A percentile compares a stretch with the other conserved stretches of the same genome.
Conservation (phyloP, 2,113 vertebrate species). For the Holacanthus passer region DNA sequence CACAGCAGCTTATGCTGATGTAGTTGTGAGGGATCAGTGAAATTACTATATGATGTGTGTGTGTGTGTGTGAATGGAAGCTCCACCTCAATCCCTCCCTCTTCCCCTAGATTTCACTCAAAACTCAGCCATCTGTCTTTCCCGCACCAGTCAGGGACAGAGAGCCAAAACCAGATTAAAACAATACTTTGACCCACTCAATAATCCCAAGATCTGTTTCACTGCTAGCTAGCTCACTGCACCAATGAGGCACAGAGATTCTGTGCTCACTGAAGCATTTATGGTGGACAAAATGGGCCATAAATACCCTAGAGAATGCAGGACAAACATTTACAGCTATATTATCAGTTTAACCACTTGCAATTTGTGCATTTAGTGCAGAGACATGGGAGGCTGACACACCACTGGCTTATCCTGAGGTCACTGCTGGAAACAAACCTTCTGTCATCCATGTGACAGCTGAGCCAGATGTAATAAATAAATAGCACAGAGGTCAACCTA, state of each 20-base stretch:
- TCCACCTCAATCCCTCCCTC: not conserved
- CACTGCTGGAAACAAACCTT: conserved; percentile 25
- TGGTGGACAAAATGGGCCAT: not conserved
- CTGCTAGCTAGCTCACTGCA: not conserved
- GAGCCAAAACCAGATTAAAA: conserved; percentile 69
- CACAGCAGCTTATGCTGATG: not conserved
- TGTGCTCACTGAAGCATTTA: conserved; percentile 2
- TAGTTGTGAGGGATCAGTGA: conserved; percentile 8
- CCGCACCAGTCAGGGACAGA: conserved; percentile 28
- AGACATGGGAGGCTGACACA: not conserved
- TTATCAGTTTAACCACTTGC: conserved; percentile 10
- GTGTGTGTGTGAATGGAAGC: not conserved
- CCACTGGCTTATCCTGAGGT: conserved; percentile 30
- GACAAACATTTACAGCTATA: not conserved
- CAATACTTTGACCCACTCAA: conserved; percentile 64
- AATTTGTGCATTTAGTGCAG: conserved; percentile 19
- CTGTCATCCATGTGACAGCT: conserved; percentile 19
- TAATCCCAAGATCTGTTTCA: conserved; percentile 71
- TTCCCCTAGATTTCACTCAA: conserved; percentile 27
- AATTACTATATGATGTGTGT: not conserved
- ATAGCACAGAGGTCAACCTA: conserved; percentile 16
- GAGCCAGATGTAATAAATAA: conserved; percentile 47
- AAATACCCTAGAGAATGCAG: not conserved
- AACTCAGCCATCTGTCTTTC: conserved; percentile 70
- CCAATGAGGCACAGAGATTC: not conserved